These are phyloP conservation scores for Cosmopolites sordidus DNA, from an alignment of 2,888 invertebrate species.

Conservation along the genomic window DNA sequence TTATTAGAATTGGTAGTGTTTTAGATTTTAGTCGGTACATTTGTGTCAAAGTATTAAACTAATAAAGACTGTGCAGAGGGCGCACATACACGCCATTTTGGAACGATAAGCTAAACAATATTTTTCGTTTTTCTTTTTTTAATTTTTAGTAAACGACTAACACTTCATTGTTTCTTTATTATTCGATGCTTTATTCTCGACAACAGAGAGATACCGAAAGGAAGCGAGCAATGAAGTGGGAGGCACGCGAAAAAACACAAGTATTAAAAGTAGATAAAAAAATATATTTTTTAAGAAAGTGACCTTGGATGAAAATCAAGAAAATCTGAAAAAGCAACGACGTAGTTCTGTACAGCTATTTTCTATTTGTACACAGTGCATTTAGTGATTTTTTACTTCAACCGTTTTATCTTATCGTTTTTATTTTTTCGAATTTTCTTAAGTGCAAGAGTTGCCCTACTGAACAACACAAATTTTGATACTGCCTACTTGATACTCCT, in stretches of 20 bases:
- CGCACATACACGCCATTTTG: too few relatives aligned
- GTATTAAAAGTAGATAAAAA: constrained; percentile 13
- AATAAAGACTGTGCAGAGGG: constrained; percentile 46
- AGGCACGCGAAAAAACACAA: constrained; percentile 1
- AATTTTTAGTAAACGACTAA: too few relatives aligned
- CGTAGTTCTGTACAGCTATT: constrained; percentile 30
- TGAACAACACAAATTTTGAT: too few relatives aligned
- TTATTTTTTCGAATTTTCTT: too few relatives aligned
- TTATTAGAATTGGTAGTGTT: constrained; percentile 4
- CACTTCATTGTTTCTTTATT: too few relatives aligned
- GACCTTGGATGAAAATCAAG: constrained; percentile 47
- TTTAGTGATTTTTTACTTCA: constrained; percentile 15
- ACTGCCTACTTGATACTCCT: too few relatives aligned
- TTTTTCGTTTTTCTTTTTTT: too few relatives aligned
- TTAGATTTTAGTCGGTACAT: constrained; percentile 43
- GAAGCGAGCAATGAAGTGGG: too few relatives aligned
- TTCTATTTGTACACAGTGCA: constrained; percentile 19
- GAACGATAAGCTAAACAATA: too few relatives aligned
- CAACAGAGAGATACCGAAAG: too few relatives aligned
- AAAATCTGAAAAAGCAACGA: constrained; percentile 36
- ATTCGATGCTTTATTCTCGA: too few relatives aligned
- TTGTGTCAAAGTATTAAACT: constrained; percentile 51
- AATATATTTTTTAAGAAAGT: constrained; percentile 49
- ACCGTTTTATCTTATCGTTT: constrained; percentile 4
- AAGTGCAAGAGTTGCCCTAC: too few relatives aligned